Conservation (phyloP, 2,113 vertebrate species). For the Takifugu flavidus region DNA sequence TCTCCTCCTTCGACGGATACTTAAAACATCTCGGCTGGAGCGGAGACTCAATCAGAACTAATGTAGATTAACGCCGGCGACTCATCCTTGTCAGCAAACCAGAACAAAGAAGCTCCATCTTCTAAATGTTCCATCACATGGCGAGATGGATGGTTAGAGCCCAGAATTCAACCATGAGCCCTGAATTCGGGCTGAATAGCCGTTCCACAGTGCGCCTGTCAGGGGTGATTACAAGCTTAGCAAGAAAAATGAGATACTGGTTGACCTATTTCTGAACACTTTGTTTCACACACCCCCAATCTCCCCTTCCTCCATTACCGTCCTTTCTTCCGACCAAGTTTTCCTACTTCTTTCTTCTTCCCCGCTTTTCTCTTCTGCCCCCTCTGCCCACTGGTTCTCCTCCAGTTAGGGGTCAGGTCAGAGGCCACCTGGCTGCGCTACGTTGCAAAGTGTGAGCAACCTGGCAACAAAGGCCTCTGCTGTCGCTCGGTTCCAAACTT, state of each 20-base stretch:
- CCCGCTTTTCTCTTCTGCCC: slow-evolving; percentile 50
- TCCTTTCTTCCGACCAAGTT: slow-evolving; percentile 48
- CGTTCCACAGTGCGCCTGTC: slow-evolving; percentile 66
- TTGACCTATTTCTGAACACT: slow-evolving; percentile 73
- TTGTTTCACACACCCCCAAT: slow-evolving; percentile 54
- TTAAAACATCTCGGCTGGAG: background rate
- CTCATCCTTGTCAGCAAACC: background rate
- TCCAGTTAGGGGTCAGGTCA: slow-evolving; percentile 81
- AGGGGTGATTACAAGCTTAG: slow-evolving; percentile 71
- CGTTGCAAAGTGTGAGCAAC: slow-evolving; percentile 71
- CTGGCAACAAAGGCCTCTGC: slow-evolving; percentile 80
- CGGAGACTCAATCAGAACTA: background rate
- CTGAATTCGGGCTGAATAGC: slow-evolving; percentile 52
- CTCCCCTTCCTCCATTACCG: slow-evolving; percentile 45
- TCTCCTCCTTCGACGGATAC: background rate
- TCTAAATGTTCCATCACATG: slow-evolving; percentile 28
- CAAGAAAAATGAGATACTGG: slow-evolving; percentile 73
- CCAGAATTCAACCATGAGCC: slow-evolving; percentile 44
- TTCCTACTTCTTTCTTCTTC: slow-evolving; percentile 21
- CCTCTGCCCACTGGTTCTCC: slow-evolving; percentile 68
- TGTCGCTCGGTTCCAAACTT: slow-evolving; percentile 72
- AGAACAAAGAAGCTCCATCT: slow-evolving; percentile 40
- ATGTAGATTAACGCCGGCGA: slow-evolving; percentile 15
- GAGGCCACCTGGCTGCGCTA: slow-evolving; percentile 81
- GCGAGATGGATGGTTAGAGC: slow-evolving; percentile 39